phyloP scores from a whole-genome alignment of 1,140 invertebrate species.

The Anastrepha ludens region DNA sequence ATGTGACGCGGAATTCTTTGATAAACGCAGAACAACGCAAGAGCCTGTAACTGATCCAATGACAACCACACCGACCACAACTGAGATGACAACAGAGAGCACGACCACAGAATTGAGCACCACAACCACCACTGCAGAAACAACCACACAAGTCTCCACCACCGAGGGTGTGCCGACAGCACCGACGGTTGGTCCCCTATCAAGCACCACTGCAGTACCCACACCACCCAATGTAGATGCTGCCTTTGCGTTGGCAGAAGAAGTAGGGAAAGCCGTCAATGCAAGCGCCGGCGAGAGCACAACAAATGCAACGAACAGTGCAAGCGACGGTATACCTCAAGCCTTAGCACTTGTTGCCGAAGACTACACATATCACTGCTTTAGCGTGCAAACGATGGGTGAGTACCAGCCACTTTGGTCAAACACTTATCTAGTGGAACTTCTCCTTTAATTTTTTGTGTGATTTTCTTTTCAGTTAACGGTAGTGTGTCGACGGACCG shows the following conservation, averaged over 20 bases:
- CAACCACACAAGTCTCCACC: background rate
- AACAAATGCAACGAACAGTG: slow-evolving; percentile 5
- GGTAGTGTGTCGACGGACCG: slow-evolving; percentile 60
- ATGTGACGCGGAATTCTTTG: slow-evolving; percentile 68
- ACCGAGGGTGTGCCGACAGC: slow-evolving; percentile 60
- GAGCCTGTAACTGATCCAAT: background rate
- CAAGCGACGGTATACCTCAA: background rate
- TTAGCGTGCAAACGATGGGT: slow-evolving; percentile 61
- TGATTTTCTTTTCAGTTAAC: slow-evolving; percentile 60
- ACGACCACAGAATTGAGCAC: slow-evolving; percentile 31
- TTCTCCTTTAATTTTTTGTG: slow-evolving; percentile 3
- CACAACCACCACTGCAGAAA: slow-evolving; percentile 17
- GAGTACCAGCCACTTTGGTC: background rate
- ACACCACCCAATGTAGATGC: slow-evolving; percentile 63
- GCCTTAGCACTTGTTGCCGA: background rate
- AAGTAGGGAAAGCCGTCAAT: background rate
- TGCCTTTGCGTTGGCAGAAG: background rate
- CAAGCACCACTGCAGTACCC: slow-evolving; percentile 63
- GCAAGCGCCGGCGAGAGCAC: slow-evolving; percentile 21
- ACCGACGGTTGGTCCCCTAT: slow-evolving; percentile 62
- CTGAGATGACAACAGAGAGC: slow-evolving; percentile 55
- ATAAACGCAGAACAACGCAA: slow-evolving; percentile 61
- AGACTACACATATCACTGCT: slow-evolving; percentile 66
- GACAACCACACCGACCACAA: slow-evolving; percentile 60
- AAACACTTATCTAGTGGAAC: background rate